phyloP scores from a whole-genome alignment of 2,113 vertebrate species.

The Bombycilla garrulus region DNA sequence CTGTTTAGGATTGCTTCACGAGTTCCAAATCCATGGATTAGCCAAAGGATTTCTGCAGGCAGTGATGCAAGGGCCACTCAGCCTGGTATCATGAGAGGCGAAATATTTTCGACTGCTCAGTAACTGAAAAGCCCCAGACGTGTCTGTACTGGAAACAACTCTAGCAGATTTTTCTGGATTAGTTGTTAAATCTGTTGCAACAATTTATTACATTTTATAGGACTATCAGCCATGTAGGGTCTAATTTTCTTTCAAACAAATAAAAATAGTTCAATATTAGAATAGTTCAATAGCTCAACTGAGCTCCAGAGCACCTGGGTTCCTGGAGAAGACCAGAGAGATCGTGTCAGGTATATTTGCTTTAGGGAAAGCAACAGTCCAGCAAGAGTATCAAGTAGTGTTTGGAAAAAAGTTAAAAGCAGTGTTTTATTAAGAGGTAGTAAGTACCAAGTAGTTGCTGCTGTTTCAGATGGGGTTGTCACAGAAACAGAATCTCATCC shows the following conservation, averaged over 20 bases:
- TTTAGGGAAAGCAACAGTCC: neutral
- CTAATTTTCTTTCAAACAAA: neutral
- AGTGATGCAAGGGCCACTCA: neutral
- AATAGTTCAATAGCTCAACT: neutral
- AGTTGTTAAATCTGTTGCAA: neutral
- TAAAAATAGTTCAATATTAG: neutral
- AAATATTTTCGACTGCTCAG: neutral
- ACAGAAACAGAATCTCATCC: neutral
- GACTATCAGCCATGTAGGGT: neutral
- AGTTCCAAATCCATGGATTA: neutral
- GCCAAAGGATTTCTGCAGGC: neutral
- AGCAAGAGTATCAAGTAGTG: neutral
- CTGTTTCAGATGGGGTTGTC: neutral
- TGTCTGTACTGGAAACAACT: neutral
- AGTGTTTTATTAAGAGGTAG: neutral
- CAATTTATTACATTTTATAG: neutral
- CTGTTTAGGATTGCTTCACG: neutral
- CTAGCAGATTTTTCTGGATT: neutral
- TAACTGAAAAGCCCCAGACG: neutral
- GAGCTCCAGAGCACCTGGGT: neutral
- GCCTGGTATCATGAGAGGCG: neutral
- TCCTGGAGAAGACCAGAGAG: neutral
- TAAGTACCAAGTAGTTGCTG: neutral
- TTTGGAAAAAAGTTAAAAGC: neutral
- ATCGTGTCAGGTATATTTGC: fast-evolving